phyloP scores from a whole-genome alignment of 37 sponge, comb jelly and placozoan genomes.

The Oscarella lobularis region DNA sequence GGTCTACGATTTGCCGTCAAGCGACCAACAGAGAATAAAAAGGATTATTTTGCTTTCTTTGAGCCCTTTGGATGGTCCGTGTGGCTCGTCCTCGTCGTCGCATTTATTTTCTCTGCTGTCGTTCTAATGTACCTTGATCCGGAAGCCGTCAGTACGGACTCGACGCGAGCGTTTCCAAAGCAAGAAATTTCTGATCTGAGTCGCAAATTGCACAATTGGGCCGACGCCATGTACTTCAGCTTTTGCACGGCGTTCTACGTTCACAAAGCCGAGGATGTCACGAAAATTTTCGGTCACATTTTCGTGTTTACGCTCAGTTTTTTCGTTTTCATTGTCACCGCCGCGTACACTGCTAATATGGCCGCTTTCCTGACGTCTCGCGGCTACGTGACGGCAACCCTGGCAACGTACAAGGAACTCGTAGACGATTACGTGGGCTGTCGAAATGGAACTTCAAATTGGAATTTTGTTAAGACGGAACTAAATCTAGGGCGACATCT shows the following conservation, averaged over 20 bases:
- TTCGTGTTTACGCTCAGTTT: not conserved
- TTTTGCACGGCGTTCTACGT: not conserved
- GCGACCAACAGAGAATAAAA: not conserved
- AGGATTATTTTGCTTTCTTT: not conserved
- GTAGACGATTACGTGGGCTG: not conserved
- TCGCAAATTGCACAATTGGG: not conserved
- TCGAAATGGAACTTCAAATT: not conserved
- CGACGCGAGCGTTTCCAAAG: not conserved
- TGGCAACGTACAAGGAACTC: not conserved
- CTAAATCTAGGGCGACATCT: not conserved
- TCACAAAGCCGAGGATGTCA: not conserved
- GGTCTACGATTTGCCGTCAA: not conserved
- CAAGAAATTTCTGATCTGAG: not conserved
- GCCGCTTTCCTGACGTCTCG: not conserved
- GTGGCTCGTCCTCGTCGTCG: not conserved
- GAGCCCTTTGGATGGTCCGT: not conserved
- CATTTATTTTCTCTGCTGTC: not conserved
- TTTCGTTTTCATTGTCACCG: not conserved
- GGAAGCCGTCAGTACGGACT: not conserved
- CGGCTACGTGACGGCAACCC: not conserved
- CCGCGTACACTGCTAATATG: conserved; percentile 10
- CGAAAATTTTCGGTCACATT: not conserved
- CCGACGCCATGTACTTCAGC: not conserved
- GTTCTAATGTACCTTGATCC: not conserved
- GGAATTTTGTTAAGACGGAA: not conserved